Evolutionary conservation across 1,140 invertebrate species (phyloP), one percentile per base, ranked within the genome.

Genomic region (Drosophila nebulosa): DNA sequence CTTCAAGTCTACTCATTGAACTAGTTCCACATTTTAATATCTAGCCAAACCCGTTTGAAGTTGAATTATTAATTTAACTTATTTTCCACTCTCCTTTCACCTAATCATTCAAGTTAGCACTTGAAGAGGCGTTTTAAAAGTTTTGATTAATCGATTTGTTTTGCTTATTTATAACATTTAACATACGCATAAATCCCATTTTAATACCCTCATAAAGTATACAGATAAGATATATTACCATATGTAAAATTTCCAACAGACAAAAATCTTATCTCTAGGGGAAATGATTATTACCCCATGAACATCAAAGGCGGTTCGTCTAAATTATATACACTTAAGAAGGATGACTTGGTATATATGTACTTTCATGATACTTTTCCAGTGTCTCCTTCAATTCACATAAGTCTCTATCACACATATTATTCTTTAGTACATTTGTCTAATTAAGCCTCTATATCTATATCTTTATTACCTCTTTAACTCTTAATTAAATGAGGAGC

Each of bases 151-250:
- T 55, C n/a, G 52, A 18, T 26, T 55, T 55, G 14, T 55, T 55
- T 30, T 55, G 52, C 26, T 0, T 27, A 65, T 55, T 68, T 63
- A 63, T 42, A 73, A 52, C 24, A 60, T 24, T 22, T 27, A 75
- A 80, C 65, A 80, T 77, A 73, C 64, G 65, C 65, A 72, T 74
- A 81, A 62, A 81, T 74, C 74, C 62, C 51, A 0, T 21, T 30
- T 58, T n/a, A 58, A 32, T 22, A 21, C 30, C 55, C 4, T n/a
- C 6, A 3, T 36, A 35, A 58, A 18, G 21, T 12, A 7, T 39
- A 21, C 2, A 21, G 55, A 57, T 57, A 58, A 58, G 55, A 58
- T 58, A 58, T 57, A 36, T 57, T 32, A n/a, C 27, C 16, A 35
- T 35, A 46, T 46, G 39, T 21, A 46, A 18, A 10, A 46, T 46